These are phyloP conservation scores for Perca flavescens DNA, from an alignment of 2,113 vertebrate genomes.

Conservation along the genomic window DNA sequence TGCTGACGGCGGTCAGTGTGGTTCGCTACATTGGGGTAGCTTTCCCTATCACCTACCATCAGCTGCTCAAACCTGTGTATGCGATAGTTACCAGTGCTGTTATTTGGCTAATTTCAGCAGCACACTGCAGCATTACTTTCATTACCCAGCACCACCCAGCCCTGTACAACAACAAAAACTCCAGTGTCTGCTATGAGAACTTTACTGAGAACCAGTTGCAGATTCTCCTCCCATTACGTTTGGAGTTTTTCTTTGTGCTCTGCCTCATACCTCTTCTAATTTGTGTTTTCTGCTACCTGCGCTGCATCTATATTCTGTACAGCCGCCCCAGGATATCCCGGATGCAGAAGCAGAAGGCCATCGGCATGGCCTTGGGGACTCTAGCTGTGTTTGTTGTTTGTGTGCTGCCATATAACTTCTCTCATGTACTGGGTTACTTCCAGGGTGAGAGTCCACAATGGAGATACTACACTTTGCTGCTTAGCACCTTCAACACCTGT, in stretches of 20 bases:
- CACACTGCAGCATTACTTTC: slow-evolving; percentile 83
- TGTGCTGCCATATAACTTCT: slow-evolving; percentile 84
- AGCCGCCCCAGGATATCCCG: slow-evolving; percentile 61
- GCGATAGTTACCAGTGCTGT: slow-evolving; percentile 48
- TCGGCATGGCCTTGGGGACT: slow-evolving; percentile 82
- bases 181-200: slow-evolving; percentile 79
- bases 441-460: slow-evolving; percentile 68
- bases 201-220: slow-evolving; percentile 77
- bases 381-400: slow-evolving; percentile 85
- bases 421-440: slow-evolving; percentile 84
- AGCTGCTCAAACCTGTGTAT: slow-evolving; percentile 53
- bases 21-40: slow-evolving; percentile 85
- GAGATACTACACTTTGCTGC: slow-evolving; percentile 82
- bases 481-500: slow-evolving; percentile 85
- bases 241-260: slow-evolving; percentile 84
- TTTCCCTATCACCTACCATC: slow-evolving; percentile 81
- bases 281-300: slow-evolving; percentile 78
- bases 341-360: slow-evolving; percentile 78
- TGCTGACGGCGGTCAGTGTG: slow-evolving; percentile 85
- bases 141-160: slow-evolving; percentile 60
- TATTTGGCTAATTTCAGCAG: slow-evolving; percentile 81
- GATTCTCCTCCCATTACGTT: slow-evolving; percentile 78
- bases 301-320: slow-evolving; percentile 75
- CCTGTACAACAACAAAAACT: neutral
- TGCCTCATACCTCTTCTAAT: slow-evolving; percentile 80